Base-by-base conservation (phyloP, 2,888 invertebrate genomes). In the Spilosoma lubricipeda region DNA sequence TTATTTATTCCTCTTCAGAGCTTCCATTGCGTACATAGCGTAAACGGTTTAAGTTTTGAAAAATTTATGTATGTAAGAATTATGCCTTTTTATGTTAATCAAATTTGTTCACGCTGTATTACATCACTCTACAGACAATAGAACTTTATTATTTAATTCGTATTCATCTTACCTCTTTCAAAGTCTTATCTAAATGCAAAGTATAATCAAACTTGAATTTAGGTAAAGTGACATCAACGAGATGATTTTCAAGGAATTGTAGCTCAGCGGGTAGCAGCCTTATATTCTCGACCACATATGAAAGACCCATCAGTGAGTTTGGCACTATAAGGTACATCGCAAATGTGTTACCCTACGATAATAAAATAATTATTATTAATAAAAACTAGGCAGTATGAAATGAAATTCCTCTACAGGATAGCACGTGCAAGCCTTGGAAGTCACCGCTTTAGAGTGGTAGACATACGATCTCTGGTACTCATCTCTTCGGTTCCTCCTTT, bases 251-350 rank as follows among this genome's bases (percentile, higher is more conserved):
- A 94, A 98, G 96, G 56, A 96, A 90, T 89, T 94, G 96, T 74
- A 97, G 91, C 77, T 97, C 96, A 13, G 94, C 90, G 13, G 96
- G 96, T 0, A 98, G 88, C 2, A 93, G 91, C 78, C 96, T 96
- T 13, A 98, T 88, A 27, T 96, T 95, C 13, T 96, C 93, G n/a
- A 97, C 86, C 4, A 98, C 91, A 0, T 96, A 92, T 3, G 96
- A 89, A 9, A 98, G 88, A 1, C 97, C 98, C 20, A 95, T 96
- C 77, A 96, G 89, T 0, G 97, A 94, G 78, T 97, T 96, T 0
- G 98, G 98, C 67, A 98, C 92, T 27, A 98, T 90, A 20, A 98
- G 92, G 86, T 97, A 97, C 97, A 98, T 97, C 0, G 98, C 96
- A 86, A 97, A 97, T 90, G 97, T 97, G 76, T 96, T 96, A 2